Percentiles rank a stretch among this genome's conserved stretches.
phyloP scores from a whole-genome alignment of 2,797 vertebrate species.

The Podargus strigoides region DNA sequence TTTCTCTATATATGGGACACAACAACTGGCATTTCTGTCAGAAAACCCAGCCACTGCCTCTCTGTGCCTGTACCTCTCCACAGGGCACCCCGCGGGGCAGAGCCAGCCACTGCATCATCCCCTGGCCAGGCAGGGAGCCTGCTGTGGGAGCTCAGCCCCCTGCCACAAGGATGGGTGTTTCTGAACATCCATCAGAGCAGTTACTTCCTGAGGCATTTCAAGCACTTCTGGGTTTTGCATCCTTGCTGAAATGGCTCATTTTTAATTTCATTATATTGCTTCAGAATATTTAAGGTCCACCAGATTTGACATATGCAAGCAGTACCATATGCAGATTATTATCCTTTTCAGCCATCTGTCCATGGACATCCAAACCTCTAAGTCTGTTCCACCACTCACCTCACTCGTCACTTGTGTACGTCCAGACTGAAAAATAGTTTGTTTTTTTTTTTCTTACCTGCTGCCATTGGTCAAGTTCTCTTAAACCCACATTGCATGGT shows the following conservation, averaged over 20 bases:
- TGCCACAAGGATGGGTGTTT: not conserved
- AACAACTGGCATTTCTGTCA: no score
- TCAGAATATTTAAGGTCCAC: not conserved
- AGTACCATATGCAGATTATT: fast-evolving
- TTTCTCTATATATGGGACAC: no score
- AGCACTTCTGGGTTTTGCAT: not conserved
- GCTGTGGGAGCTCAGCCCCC: not conserved
- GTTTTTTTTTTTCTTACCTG: no score
- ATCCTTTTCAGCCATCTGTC: not conserved
- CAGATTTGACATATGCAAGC: not conserved
- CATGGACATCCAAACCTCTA: not conserved
- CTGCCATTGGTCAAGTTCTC: not conserved
- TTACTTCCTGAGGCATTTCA: not conserved
- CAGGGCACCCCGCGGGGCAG: no score
- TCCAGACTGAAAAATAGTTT: not conserved
- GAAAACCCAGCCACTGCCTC: no score
- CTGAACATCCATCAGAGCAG: no score
- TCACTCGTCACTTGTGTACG: not conserved
- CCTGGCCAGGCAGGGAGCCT: no score
- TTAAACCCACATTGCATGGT: not conserved
- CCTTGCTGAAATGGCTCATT: not conserved
- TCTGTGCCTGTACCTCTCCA: no score
- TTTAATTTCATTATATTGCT: not conserved
- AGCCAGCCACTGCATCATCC: no score
- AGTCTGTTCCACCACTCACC: not conserved